These are phyloP conservation scores for Cavia porcellus DNA, from an alignment of 2,113 vertebrate species.

Conservation along the genomic window DNA sequence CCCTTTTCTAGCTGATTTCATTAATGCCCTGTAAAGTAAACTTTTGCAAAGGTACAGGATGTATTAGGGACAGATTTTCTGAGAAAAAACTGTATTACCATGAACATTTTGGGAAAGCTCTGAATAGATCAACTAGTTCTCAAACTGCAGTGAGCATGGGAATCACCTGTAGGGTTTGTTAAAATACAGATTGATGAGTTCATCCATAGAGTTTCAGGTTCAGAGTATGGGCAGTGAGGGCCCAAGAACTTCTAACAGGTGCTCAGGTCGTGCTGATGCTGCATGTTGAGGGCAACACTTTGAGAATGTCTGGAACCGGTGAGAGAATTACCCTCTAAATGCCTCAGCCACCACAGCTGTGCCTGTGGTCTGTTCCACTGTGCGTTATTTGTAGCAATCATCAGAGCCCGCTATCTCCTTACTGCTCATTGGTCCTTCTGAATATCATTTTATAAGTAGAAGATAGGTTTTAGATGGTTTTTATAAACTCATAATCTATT, in stretches of 20 bases:
- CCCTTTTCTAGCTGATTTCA: neutral
- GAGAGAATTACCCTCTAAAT: neutral
- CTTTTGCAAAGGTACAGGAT: neutral
- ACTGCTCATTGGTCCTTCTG: neutral
- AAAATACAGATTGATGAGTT: neutral
- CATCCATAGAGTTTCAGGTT: neutral
- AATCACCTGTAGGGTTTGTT: neutral
- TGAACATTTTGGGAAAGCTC: neutral
- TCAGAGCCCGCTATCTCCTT: neutral
- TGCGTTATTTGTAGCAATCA: neutral
- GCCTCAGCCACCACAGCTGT: no score
- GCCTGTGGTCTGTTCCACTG: neutral
- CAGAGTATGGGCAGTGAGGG: neutral
- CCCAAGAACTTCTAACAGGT: neutral
- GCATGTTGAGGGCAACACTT: neutral
- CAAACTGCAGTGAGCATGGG: neutral
- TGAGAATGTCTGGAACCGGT: neutral
- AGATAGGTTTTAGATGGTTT: neutral
- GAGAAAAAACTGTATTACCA: neutral
- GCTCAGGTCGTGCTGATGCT: neutral
- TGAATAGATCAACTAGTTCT: neutral
- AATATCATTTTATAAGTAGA: slow-evolving; percentile 13
- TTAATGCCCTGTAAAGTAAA: neutral
- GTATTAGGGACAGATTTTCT: neutral
- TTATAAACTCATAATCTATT: neutral